Base-by-base conservation (phyloP, 2,888 invertebrate genomes). In the Acronicta leporina region DNA sequence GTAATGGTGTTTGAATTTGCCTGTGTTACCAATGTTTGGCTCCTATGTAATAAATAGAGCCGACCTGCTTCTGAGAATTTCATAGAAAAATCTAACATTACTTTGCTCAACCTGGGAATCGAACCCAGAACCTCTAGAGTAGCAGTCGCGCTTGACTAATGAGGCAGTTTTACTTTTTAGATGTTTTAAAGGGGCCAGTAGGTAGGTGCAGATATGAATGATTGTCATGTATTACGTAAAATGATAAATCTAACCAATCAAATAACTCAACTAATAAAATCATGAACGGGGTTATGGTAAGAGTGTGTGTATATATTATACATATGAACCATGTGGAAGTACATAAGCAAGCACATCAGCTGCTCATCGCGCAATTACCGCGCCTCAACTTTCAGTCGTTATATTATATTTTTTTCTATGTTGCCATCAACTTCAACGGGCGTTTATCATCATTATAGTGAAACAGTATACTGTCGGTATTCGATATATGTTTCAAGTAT, bases 401-500 rank as follows among this genome's bases (percentile, higher is more conserved):
- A 48, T 33, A n/a, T n/a, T n/a, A 20, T 20, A 27, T 45, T 71
- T 67, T 62, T 70, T 68, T 56, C 33, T 44, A 49, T 27, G n/a
- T 58, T 20, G 35, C 38, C 38, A 27, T 8, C 45, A 47, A 56
- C 52, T 46, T 42, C 60, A 50, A 63, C 57, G 51, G 48, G 61
- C 46, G 60, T 58, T 45, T 45, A 58, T 62, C 55, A 68, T 75
- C 57, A 75, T 76, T 62, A 73, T 59, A 73, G 42, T 63, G 62
- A 72, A 68, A 63, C 40, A 72, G 15, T 63, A 58, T 68, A 69
- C 8, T 62, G 61, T 54, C 58, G 53, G 55, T 25, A 63, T 74
- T 59, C 49, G 58, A 61, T 73, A 73, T 68, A 49, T 53, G 55
- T 74, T 66, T 60, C 62, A 74, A 61, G 70, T 77, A 69, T 77